Conservation (phyloP, 2,113 vertebrate species). For the Mustela nigripes region DNA sequence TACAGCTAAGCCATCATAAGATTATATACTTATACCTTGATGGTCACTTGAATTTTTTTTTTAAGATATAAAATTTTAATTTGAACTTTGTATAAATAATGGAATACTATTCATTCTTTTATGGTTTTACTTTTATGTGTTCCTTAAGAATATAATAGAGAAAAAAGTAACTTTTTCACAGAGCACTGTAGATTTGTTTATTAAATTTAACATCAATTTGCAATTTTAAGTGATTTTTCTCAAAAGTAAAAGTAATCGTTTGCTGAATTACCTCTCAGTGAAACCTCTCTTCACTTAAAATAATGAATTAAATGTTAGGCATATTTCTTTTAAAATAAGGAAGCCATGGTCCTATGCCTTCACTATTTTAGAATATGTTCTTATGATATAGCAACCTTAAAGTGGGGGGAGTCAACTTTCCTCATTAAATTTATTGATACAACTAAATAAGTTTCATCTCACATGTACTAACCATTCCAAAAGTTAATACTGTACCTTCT, state of each 20-base stretch:
- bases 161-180: constrained; percentile 57
- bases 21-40: constrained; percentile 77
- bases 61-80: constrained; percentile 68
- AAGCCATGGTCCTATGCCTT: not conserved
- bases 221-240: not conserved
- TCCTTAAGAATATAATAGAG: constrained; percentile 81
- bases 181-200: not conserved
- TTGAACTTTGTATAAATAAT: constrained; percentile 72
- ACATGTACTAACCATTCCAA: not conserved
- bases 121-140: constrained; percentile 63
- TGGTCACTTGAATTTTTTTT: constrained; percentile 67
- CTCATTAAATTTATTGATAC: not conserved
- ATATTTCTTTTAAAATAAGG: not conserved
- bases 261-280: not conserved
- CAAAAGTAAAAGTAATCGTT: not conserved
- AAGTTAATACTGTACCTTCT: not conserved
- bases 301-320: not conserved
- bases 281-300: not conserved
- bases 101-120: constrained; percentile 59
- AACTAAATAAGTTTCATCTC: not conserved
- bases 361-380: not conserved
- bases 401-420: not conserved
- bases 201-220: not conserved
- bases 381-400: constrained; percentile 69
- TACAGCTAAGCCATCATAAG: constrained; percentile 79